phyloP scores from a whole-genome alignment of 1,140 invertebrate species.

The Popillia japonica region DNA sequence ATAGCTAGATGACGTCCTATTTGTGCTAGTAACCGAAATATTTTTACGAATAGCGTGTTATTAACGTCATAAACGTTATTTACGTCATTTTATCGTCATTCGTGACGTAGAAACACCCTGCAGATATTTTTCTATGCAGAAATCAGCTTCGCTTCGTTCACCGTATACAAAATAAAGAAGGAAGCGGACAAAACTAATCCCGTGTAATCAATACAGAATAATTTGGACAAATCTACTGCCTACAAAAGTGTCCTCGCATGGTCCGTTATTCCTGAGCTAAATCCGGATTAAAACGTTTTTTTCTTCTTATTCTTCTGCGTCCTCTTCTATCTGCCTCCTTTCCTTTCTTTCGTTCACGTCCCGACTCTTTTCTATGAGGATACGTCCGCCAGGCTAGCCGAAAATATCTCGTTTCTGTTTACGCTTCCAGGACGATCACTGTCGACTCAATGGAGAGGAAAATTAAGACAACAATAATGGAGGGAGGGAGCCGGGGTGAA shows the following conservation, averaged over 20 bases:
- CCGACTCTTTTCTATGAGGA: background rate
- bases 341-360: background rate
- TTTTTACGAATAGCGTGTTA: no score
- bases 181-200: background rate
- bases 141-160: background rate
- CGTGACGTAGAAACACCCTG: no score
- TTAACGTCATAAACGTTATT: no score
- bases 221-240: conserved; percentile 4
- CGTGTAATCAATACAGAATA: background rate
- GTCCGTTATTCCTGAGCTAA: background rate
- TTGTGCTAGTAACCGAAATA: no score
- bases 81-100: no score
- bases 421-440: background rate
- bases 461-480: conserved; percentile 16
- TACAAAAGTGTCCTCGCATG: conserved; percentile 9
- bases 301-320: background rate
- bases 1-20: no score
- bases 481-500: background rate
- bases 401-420: conserved; percentile 6
- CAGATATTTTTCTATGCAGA: background rate
- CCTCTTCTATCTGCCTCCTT: background rate
- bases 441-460: conserved; percentile 14
- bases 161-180: background rate
- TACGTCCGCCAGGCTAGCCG: background rate
- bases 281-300: conserved; percentile 15